These are phyloP conservation scores for Orussus abietinus DNA, from an alignment of 1,140 invertebrate species.

Conservation along the genomic window DNA sequence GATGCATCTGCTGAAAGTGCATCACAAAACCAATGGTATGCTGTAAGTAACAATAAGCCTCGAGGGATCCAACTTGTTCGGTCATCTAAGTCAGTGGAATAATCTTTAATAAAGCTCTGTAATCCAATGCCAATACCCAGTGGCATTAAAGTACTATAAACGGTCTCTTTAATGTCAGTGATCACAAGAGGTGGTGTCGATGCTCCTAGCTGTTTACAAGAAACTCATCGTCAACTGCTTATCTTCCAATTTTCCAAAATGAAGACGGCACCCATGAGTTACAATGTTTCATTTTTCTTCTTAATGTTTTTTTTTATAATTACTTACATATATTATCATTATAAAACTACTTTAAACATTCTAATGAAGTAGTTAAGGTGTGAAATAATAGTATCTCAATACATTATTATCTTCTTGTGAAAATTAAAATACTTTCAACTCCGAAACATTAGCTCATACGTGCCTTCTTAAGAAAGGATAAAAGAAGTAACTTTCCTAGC, in stretches of 20 bases:
- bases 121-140: slow-evolving; percentile 37
- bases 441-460: no score
- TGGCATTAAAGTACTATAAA: slow-evolving; percentile 44
- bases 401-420: no score
- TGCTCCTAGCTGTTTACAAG: slow-evolving; percentile 30
- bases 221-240: neutral
- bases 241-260: neutral
- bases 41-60: slow-evolving; percentile 37
- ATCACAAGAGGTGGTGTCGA: slow-evolving; percentile 39
- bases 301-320: no score
- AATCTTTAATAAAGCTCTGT: slow-evolving; percentile 22
- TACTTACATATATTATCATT: neutral
- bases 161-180: slow-evolving; percentile 42
- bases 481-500: no score
- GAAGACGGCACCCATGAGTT: no score
- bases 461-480: no score
- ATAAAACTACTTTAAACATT: neutral
- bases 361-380: no score
- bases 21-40: slow-evolving; percentile 48
- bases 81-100: slow-evolving; percentile 17
- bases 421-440: no score
- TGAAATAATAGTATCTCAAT: no score
- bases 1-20: slow-evolving; percentile 43
- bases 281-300: no score
- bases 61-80: slow-evolving; percentile 40